Evolutionary conservation across 53 echinoderm and acorn worm species (phyloP).

Genomic region (Arbacia lixula): DNA sequence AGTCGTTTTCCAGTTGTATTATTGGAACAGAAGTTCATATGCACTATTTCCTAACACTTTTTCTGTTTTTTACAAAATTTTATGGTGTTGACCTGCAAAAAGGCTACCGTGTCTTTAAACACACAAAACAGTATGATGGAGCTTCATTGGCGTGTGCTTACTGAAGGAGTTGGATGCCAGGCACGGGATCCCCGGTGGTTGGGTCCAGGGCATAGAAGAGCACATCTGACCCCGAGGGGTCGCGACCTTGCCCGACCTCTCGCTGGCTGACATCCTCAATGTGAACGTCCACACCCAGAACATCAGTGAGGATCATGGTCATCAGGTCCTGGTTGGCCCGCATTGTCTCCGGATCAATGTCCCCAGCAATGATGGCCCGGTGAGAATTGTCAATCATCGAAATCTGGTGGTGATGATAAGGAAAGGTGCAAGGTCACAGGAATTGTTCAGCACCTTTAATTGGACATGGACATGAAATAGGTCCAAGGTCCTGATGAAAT

Average conservation of each 20-base stretch:
- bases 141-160: conserved; percentile 34
- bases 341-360: conserved; percentile 63
- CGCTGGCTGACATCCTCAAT: conserved; percentile 81
- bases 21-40: too few relatives aligned
- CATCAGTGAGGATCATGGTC: conserved; percentile 53
- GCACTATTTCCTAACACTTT: too few relatives aligned
- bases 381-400: conserved; percentile 86
- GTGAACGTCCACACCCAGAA: conserved; percentile 73
- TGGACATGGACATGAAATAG: too few relatives aligned
- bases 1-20: too few relatives aligned
- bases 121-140: too few relatives aligned
- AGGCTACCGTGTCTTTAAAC: too few relatives aligned
- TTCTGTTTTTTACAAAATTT: too few relatives aligned
- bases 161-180: conserved; percentile 66
- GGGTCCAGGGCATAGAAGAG: conserved; percentile 83
- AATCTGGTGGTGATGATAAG: conserved; percentile 54
- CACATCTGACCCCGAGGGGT: conserved; percentile 84
- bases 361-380: conserved; percentile 70
- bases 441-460: too few relatives aligned
- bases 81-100: too few relatives aligned
- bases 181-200: conserved; percentile 68
- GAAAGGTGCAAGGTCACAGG: too few relatives aligned
- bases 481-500: too few relatives aligned
- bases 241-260: conserved; percentile 59
- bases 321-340: conserved; percentile 47